Conservation (phyloP, 2,113 vertebrate species). For the Perognathus longimembris region DNA sequence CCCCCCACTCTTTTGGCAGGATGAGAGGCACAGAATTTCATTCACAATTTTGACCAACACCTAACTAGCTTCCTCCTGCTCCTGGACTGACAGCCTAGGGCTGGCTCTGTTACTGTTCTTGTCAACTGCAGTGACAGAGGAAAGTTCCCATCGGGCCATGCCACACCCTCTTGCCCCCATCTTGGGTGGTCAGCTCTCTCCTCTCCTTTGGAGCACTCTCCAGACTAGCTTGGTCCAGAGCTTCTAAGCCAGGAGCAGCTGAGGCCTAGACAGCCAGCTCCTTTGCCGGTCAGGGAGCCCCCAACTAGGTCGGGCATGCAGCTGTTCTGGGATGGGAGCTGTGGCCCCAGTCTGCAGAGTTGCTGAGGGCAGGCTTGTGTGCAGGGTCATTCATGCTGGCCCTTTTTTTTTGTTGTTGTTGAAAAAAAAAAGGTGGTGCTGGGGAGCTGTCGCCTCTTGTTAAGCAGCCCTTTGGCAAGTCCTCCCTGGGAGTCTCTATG, state of each 20-base stretch:
- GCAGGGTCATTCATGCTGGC: no score
- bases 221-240: not conserved
- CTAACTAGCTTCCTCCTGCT: not conserved
- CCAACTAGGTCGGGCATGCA: not conserved
- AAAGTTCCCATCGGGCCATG: not conserved
- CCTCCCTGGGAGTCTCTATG: not conserved
- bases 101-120: no score
- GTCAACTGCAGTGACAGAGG: not conserved
- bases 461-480: not conserved
- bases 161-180: not conserved
- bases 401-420: no score
- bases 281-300: not conserved
- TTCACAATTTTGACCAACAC: not conserved
- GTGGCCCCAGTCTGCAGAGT: not conserved
- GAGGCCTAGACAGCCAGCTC: no score
- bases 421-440: not conserved
- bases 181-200: not conserved
- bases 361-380: not conserved
- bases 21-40: not conserved
- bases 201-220: not conserved
- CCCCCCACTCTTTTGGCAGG: no score
- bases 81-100: not conserved
- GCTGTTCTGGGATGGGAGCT: not conserved
- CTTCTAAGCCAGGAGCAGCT: not conserved
- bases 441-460: no score